Conservation (phyloP, 2,113 vertebrate species). For the Kryptolebias marmoratus region DNA sequence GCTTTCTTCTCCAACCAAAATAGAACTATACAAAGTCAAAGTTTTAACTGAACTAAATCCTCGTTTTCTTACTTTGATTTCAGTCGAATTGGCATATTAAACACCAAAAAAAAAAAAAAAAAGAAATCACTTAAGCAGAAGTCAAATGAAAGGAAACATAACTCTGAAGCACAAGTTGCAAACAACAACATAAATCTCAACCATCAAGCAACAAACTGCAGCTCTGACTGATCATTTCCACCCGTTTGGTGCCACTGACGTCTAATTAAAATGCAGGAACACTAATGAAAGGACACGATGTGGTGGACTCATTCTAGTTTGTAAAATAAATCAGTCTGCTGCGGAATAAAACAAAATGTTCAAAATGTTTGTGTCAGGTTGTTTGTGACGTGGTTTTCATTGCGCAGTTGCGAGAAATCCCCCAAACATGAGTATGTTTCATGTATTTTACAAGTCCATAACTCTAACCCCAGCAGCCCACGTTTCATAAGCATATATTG, state of each 20-base stretch:
- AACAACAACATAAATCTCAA: conserved; percentile 10
- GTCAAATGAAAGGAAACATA: conserved; percentile 44
- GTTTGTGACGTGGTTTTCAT: neutral
- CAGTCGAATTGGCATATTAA: conserved; percentile 34
- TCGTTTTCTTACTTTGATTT: conserved; percentile 49
- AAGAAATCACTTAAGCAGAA: conserved; percentile 27
- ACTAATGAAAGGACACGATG: neutral
- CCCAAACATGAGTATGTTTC: neutral
- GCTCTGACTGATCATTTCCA: conserved; percentile 23
- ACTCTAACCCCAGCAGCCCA: neutral
- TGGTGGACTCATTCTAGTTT: no score
- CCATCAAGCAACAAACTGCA: conserved; percentile 33
- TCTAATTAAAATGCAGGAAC: conserved; percentile 22
- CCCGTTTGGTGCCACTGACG: neutral
- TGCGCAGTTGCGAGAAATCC: neutral
- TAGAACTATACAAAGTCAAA: conserved; percentile 55
- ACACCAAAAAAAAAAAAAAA: neutral
- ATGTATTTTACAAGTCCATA: neutral
- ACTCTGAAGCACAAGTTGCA: conserved; percentile 27
- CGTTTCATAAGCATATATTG: conserved; percentile 29
- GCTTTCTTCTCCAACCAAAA: conserved; percentile 75
- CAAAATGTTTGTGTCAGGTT: neutral
- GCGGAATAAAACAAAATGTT: neutral
- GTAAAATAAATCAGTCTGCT: no score
- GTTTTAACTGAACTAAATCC: conserved; percentile 57